Conservation (phyloP, 2,113 vertebrate species). For the Erythrolamprus reginae region DNA sequence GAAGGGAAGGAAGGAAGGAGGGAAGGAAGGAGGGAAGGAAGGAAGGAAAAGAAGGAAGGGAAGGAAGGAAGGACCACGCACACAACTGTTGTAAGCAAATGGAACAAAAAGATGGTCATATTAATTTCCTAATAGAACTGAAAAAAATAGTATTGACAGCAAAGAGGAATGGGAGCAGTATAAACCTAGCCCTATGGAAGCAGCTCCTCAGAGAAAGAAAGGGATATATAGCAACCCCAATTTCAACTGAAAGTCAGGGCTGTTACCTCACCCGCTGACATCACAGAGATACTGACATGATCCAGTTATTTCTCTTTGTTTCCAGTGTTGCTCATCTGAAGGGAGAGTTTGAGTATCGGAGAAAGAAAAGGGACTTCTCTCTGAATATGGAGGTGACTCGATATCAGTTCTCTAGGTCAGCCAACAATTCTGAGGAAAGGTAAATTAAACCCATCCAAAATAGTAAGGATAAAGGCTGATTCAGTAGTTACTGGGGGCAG, state of each 20-base stretch:
- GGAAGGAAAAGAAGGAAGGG: too few species aligned
- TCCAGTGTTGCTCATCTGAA: neutral
- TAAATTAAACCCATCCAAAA: neutral
- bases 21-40: too few species aligned
- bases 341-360: neutral
- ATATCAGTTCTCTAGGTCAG: conserved; percentile 24
- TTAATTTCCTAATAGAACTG: neutral
- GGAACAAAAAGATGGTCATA: neutral
- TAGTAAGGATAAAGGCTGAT: neutral
- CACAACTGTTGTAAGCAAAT: neutral
- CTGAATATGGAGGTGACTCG: conserved; percentile 13
- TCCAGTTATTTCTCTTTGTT: neutral
- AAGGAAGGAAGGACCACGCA: neutral
- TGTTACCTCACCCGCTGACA: conserved; percentile 20
- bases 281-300: conserved; percentile 6
- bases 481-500: neutral
- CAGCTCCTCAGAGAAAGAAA: neutral
- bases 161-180: too few species aligned
- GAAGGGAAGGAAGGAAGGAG: too few species aligned
- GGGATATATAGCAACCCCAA: neutral
- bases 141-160: neutral
- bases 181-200: neutral
- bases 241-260: neutral
- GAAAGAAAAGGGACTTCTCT: neutral
- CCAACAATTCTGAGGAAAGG: conserved; percentile 19